Conservation (phyloP, 2,113 vertebrate species). For the Myotis davidii region DNA sequence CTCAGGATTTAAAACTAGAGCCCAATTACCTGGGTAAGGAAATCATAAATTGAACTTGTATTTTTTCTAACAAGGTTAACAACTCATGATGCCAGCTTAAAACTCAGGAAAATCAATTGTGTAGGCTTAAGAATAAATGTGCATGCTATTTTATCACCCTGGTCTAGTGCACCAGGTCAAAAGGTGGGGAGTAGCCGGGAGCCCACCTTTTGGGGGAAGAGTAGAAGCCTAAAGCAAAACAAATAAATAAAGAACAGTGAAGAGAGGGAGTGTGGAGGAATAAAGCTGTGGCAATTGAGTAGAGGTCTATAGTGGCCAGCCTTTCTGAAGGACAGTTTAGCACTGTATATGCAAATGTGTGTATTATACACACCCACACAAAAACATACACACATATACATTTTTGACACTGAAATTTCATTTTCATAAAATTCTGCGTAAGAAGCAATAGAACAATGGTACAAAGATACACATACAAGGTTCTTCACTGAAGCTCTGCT, state of each 20-base stretch:
- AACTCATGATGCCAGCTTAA: constrained; percentile 35
- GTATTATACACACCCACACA: too few species aligned
- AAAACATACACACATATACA: neutral
- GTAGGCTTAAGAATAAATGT: constrained; percentile 46
- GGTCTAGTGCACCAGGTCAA: neutral
- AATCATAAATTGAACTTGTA: constrained; percentile 69
- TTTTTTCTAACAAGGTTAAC: constrained; percentile 77
- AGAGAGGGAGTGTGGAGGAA: neutral
- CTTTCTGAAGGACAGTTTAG: neutral
- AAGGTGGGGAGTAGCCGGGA: neutral
- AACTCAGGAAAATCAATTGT: constrained; percentile 62
- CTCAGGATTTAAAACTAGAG: constrained; percentile 68
- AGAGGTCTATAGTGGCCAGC: neutral
- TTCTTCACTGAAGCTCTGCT: neutral
- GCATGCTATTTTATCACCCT: constrained; percentile 1
- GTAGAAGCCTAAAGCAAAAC: neutral
- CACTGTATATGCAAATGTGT: fast-evolving
- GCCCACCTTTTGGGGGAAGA: neutral
- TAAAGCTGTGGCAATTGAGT: neutral
- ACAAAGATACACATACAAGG: neutral
- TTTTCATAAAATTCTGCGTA: neutral
- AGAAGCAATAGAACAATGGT: neutral
- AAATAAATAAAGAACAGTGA: neutral
- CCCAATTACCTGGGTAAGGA: constrained; percentile 58
- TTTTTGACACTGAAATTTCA: neutral